phyloP scores from a whole-genome alignment of 1,140 invertebrate species.

The Manduca sexta region DNA sequence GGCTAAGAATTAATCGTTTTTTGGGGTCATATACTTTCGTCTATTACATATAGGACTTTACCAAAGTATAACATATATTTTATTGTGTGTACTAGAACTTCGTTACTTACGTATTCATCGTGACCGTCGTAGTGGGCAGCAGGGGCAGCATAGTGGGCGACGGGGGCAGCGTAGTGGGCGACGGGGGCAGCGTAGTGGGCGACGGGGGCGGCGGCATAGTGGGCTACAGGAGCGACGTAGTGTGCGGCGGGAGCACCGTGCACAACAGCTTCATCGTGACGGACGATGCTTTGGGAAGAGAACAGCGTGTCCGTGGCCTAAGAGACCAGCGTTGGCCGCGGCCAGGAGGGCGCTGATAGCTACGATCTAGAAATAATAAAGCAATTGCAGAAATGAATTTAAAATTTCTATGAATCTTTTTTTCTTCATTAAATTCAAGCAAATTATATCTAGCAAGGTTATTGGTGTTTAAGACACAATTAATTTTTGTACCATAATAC shows the following conservation, averaged over 20 bases:
- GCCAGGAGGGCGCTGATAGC: slow-evolving; percentile 37
- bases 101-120: slow-evolving; percentile 42
- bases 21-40: too few species aligned
- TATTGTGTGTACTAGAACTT: too few species aligned
- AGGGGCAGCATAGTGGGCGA: slow-evolving; percentile 30
- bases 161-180: slow-evolving; percentile 27
- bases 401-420: too few species aligned
- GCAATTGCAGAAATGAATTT: too few species aligned
- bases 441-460: too few species aligned
- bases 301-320: slow-evolving; percentile 39
- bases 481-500: too few species aligned
- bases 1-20: too few species aligned
- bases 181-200: slow-evolving; percentile 33
- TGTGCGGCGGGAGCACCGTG: slow-evolving; percentile 30
- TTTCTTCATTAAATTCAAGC: too few species aligned
- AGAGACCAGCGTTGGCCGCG: slow-evolving; percentile 34
- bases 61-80: too few species aligned
- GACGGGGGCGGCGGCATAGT: slow-evolving; percentile 38
- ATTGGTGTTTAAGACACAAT: too few species aligned
- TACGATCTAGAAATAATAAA: slow-evolving; percentile 26
- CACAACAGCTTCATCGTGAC: slow-evolving; percentile 38
- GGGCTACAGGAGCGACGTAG: slow-evolving; percentile 25
- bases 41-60: too few species aligned
- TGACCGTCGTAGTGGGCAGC: slow-evolving; percentile 34
- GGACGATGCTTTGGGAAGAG: slow-evolving; percentile 60